Evolutionary conservation across 2,113 vertebrate species (phyloP).

Genomic region (Eretmochelys imbricata): DNA sequence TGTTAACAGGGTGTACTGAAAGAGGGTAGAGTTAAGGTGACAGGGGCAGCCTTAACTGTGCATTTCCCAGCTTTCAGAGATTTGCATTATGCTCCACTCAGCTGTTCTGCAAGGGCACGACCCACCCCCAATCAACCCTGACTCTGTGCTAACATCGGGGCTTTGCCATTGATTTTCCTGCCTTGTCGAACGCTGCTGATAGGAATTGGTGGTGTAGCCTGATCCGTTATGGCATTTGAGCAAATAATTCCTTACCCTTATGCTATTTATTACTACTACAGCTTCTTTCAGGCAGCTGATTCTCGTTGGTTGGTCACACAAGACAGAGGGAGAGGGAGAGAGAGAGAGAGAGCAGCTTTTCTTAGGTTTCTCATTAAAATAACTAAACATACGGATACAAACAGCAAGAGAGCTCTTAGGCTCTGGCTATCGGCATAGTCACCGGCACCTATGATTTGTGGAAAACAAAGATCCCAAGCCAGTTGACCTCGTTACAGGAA

Average conservation of each 20-base stretch:
- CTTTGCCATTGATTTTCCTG: neutral
- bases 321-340: too few relatives aligned
- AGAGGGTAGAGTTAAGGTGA: neutral
- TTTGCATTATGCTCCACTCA: neutral
- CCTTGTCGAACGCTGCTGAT: neutral
- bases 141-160: too few relatives aligned
- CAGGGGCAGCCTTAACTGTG: neutral
- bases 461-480: too few relatives aligned
- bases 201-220: neutral
- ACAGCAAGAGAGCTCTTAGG: too few relatives aligned
- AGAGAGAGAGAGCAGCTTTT: neutral
- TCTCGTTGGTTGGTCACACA: neutral
- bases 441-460: too few relatives aligned
- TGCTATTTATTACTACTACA: neutral
- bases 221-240: too few relatives aligned
- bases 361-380: too few relatives aligned
- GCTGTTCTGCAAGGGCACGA: neutral
- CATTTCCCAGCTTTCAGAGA: neutral
- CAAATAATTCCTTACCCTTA: neutral
- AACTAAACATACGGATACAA: too few relatives aligned
- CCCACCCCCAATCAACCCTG: neutral
- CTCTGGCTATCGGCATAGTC: too few relatives aligned
- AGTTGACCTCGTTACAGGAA: too few relatives aligned
- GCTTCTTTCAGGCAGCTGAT: neutral
- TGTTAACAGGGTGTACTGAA: neutral